A percentile compares a stretch with the other conserved stretches of the same genome.
Conservation (phyloP, 2,113 vertebrate species). For the Prietella phreatophila region DNA sequence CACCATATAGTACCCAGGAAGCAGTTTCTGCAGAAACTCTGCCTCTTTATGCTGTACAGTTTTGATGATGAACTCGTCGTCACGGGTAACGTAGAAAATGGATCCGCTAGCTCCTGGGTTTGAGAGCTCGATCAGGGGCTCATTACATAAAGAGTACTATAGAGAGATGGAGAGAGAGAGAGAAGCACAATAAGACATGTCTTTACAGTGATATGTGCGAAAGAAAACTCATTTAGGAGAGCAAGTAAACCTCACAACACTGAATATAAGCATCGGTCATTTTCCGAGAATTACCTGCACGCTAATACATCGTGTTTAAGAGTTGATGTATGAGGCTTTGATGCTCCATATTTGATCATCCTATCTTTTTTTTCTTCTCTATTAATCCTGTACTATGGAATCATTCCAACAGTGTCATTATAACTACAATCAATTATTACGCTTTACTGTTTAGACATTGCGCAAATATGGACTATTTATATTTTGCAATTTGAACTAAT, state of each 20-base stretch:
- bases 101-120: slow-evolving; percentile 96
- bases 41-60: slow-evolving; percentile 97
- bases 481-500: background rate
- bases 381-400: background rate
- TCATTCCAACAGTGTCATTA: background rate
- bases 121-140: slow-evolving; percentile 92
- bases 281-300: background rate
- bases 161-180: background rate
- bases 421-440: background rate
- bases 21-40: slow-evolving; percentile 95
- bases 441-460: background rate
- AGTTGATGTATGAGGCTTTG: background rate
- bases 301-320: background rate
- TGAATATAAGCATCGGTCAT: background rate
- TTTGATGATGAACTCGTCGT: slow-evolving; percentile 98
- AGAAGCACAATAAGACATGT: background rate
- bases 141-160: slow-evolving; percentile 94
- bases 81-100: slow-evolving; percentile 95
- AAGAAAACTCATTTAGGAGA: background rate
- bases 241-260: background rate
- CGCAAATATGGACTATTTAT: background rate
- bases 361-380: background rate
- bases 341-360: background rate
- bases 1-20: slow-evolving; percentile 99
- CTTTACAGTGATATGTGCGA: background rate